Evolutionary conservation across 2,888 invertebrate species (phyloP), one percentile per base, ranked within the genome.

Genomic region (Neuroscelio doddi): DNA sequence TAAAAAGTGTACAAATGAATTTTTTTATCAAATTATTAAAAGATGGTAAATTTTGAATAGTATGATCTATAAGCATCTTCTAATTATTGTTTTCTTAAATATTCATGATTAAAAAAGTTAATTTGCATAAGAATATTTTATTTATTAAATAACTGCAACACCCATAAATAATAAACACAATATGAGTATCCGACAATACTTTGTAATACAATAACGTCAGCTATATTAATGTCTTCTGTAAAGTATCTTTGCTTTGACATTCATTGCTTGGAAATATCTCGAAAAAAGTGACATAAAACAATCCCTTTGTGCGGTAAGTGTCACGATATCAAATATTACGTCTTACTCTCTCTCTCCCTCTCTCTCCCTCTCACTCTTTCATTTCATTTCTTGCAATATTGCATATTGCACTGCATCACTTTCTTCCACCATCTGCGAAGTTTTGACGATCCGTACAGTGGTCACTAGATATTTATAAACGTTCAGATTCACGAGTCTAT

Each of bases 401-500:
- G 51, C 56, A 62, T 46, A 56, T 57, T 63, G 24, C 47, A 30
- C 47, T 30, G 52, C 52, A 39, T 41, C 46, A 56, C 63, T 56
- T 55, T 38, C 50, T 46, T 34, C 47, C 49, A 38, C 52, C 64
- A 49, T 57, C 53, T 52, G 64, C 49, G 47, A 32, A 21, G 26
- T 42, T 53, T 32, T 17, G 7, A 34, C 38, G 21, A 24, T 29
- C 10, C 62, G 62, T 45, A 55, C 53, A 34, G 41, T 51, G 39
- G 41, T 42, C 52, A 32, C 51, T 55, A 49, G 58, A 51, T 64
- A 58, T 58, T 64, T 53, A 58, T 53, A 56, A 58, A 58, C 50
- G 52, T 44, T 57, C 44, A 38, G 47, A 45, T 64, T 58, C 53
- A 21, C 9, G 39, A 17, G 36, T 58, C 58, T 64, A 64, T 64